phyloP scores from a whole-genome alignment of 2,888 invertebrate genomes.

The Epinotia bilunana region DNA sequence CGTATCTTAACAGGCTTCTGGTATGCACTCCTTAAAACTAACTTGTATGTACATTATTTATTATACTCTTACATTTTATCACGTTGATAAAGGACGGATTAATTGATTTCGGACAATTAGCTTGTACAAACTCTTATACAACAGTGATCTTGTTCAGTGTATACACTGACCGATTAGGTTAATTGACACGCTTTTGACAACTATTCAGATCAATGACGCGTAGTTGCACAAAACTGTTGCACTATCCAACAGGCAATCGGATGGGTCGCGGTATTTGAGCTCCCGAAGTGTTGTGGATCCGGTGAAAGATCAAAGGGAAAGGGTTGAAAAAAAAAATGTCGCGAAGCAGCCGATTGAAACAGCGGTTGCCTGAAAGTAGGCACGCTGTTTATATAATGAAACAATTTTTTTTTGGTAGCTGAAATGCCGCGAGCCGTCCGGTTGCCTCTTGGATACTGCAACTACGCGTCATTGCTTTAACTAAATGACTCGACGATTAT shows the following conservation, averaged over 20 bases:
- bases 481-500: slow-evolving; percentile 15
- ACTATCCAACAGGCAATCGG: no score
- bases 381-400: no score
- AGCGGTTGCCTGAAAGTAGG: no score
- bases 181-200: not conserved
- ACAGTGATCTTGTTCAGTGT: slow-evolving; percentile 1
- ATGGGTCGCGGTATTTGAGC: no score
- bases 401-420: no score
- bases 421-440: no score
- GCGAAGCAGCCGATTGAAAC: no score
- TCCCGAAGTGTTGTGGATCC: no score
- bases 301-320: no score
- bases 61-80: slow-evolving; percentile 42
- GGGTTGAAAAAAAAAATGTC: no score
- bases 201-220: not conserved
- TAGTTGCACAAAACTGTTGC: no score
- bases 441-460: no score
- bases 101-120: slow-evolving; percentile 23
- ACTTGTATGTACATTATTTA: slow-evolving; percentile 27
- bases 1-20: slow-evolving; percentile 13
- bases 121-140: slow-evolving; percentile 1
- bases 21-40: slow-evolving; percentile 25
- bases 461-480: not conserved
- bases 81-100: slow-evolving; percentile 48
- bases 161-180: not conserved